Conservation (phyloP, 2,797 vertebrate genomes). For the Eurystomus glaucurus region DNA sequence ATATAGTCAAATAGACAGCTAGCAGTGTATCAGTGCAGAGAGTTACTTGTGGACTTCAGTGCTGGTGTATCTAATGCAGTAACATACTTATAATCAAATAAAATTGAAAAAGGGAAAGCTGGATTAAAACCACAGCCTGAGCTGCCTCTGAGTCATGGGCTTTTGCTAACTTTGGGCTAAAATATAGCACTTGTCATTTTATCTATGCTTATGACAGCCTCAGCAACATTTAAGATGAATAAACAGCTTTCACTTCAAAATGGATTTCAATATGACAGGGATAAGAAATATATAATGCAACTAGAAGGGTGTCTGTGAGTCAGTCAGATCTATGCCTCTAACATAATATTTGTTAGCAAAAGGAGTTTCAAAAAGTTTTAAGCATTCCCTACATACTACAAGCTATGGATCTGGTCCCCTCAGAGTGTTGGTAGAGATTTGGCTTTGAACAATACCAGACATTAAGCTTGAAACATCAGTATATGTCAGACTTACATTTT, state of each 20-base stretch:
- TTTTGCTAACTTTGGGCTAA: conserved; percentile 26
- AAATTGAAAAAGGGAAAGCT: not conserved
- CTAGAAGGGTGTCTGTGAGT: not conserved
- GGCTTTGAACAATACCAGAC: not conserved
- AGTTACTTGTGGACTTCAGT: conserved; percentile 7
- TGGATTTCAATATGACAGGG: conserved; percentile 15
- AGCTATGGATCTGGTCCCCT: not conserved
- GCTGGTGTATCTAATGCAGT: conserved; percentile 5
- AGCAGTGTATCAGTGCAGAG: not conserved
- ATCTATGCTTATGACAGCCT: not conserved
- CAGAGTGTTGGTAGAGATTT: not conserved
- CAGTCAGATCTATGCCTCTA: not conserved
- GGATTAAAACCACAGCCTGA: conserved; percentile 7
- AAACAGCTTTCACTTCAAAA: conserved; percentile 57
- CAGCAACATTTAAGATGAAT: conserved; percentile 25
- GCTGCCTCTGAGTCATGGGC: not conserved
- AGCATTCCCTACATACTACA: not conserved
- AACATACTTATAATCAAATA: conserved; percentile 19
- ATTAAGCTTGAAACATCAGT: not conserved
- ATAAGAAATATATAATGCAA: not conserved
- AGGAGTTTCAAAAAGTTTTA: not conserved
- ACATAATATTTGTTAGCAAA: not conserved
- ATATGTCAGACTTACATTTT: not conserved
- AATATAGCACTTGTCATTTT: conserved; percentile 2
- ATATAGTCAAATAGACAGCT: not conserved